These are phyloP conservation scores for Thalassophryne amazonica DNA, from an alignment of 2,797 vertebrate genomes.

Conservation along the genomic window DNA sequence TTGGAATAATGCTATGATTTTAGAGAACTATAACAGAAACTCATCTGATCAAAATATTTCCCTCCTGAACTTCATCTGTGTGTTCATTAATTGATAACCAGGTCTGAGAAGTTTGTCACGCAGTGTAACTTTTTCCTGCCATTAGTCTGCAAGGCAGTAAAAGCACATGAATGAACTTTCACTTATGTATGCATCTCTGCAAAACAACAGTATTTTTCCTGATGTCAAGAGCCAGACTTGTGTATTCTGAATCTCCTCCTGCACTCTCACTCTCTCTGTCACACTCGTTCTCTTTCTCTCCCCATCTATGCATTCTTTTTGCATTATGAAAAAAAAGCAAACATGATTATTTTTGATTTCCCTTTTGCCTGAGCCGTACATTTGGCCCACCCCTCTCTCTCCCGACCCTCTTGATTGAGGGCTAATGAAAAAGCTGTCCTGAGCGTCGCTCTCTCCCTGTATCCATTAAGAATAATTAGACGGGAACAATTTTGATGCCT, in stretches of 20 bases:
- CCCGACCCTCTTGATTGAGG: conserved; percentile 97
- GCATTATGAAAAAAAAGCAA: conserved; percentile 81
- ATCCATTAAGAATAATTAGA: conserved; percentile 99
- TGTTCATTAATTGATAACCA: conserved; percentile 71
- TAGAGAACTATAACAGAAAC: conserved; percentile 24
- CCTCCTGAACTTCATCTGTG: conserved; percentile 53
- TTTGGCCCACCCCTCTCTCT: conserved; percentile 84
- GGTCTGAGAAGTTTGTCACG: conserved; percentile 55
- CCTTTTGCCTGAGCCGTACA: conserved; percentile 88
- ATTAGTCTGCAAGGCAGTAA: conserved; percentile 69
- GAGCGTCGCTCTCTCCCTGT: conserved; percentile 97
- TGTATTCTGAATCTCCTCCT: conserved; percentile 27
- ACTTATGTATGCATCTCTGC: conserved; percentile 41
- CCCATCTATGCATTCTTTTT: conserved; percentile 58
- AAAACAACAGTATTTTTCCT: conserved; percentile 46
- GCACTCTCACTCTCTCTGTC: neutral
- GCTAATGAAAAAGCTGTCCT: conserved; percentile 99
- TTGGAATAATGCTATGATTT: no score
- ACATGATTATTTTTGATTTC: conserved; percentile 93
- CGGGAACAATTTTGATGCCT: conserved; percentile 99
- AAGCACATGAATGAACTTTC: conserved; percentile 68
- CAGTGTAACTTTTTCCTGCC: conserved; percentile 60
- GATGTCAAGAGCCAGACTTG: conserved; percentile 39
- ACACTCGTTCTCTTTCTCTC: conserved; percentile 2
- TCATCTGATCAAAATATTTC: conserved; percentile 48